Conservation (phyloP, 2,113 vertebrate species). For the Podarcis cretensis region DNA sequence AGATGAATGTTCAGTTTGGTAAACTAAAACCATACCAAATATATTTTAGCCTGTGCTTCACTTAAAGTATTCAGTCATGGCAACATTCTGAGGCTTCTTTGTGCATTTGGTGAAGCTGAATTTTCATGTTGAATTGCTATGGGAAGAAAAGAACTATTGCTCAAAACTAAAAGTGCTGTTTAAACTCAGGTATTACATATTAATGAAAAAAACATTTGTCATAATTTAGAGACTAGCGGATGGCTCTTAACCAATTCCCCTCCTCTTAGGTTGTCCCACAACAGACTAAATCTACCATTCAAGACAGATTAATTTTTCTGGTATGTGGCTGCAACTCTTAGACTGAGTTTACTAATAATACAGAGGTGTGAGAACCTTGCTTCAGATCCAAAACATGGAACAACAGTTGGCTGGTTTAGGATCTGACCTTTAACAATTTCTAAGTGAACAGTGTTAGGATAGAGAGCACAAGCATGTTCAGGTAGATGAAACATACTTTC, state of each 20-base stretch:
- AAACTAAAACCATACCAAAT: neutral
- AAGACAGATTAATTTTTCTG: neutral
- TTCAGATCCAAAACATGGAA: neutral
- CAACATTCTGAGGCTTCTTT: neutral
- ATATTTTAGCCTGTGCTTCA: slow-evolving; percentile 6
- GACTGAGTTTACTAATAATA: neutral
- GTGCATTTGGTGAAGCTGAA: neutral
- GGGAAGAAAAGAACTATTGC: neutral
- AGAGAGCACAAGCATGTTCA: neutral
- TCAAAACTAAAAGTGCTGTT: neutral
- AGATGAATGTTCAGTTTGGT: neutral
- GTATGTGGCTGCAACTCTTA: neutral
- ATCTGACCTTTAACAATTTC: neutral
- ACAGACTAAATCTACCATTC: neutral
- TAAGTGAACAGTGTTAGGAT: neutral
- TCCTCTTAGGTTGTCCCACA: neutral
- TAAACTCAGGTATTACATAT: neutral
- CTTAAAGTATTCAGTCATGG: neutral
- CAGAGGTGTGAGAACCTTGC: neutral
- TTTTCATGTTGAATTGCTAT: neutral
- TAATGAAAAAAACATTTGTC: neutral
- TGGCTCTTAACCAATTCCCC: neutral
- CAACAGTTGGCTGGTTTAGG: neutral
- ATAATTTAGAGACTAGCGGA: neutral
- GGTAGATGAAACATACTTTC: neutral